These are phyloP conservation scores for Coenonympha arcania DNA, from an alignment of 2,888 invertebrate species.

Conservation along the genomic window DNA sequence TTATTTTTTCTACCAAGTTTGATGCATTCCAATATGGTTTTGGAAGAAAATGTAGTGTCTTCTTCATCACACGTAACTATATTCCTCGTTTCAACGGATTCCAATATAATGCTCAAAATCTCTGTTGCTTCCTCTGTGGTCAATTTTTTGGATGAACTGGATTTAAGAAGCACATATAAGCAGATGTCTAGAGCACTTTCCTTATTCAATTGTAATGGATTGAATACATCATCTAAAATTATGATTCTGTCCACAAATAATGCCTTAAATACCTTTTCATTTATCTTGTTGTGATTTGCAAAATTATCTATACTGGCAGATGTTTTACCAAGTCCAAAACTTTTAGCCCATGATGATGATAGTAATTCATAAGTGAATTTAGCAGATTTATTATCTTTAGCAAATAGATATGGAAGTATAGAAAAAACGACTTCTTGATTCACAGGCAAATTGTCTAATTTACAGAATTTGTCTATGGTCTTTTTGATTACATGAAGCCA, in stretches of 20 bases:
- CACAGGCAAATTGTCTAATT: slow-evolving; percentile 54
- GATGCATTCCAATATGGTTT: slow-evolving; percentile 49
- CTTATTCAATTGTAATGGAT: slow-evolving; percentile 45
- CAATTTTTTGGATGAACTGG: slow-evolving; percentile 52
- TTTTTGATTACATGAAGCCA: slow-evolving; percentile 58
- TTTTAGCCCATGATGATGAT: slow-evolving; percentile 54
- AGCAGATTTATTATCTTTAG: slow-evolving; percentile 50
- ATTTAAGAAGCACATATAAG: slow-evolving; percentile 60
- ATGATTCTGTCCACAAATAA: slow-evolving; percentile 45
- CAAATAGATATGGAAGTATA: slow-evolving; percentile 77
- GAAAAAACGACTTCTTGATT: slow-evolving; percentile 74
- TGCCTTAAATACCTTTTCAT: slow-evolving; percentile 46
- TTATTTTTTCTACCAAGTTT: slow-evolving; percentile 52
- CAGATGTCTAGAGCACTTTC: slow-evolving; percentile 49
- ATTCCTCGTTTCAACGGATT: slow-evolving; percentile 52
- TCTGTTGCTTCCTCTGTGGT: slow-evolving; percentile 50
- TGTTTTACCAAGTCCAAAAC: slow-evolving; percentile 41
- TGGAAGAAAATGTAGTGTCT: slow-evolving; percentile 44
- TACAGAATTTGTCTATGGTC: slow-evolving; percentile 66
- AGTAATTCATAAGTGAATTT: slow-evolving; percentile 49
- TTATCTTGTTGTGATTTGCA: slow-evolving; percentile 40
- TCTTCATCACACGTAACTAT: slow-evolving; percentile 48
- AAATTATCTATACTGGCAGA: slow-evolving; percentile 35
- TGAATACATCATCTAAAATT: slow-evolving; percentile 44
- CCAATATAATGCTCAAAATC: slow-evolving; percentile 58